These are phyloP conservation scores for Acleris literana DNA, from an alignment of 2,888 invertebrate genomes.

Conservation along the genomic window DNA sequence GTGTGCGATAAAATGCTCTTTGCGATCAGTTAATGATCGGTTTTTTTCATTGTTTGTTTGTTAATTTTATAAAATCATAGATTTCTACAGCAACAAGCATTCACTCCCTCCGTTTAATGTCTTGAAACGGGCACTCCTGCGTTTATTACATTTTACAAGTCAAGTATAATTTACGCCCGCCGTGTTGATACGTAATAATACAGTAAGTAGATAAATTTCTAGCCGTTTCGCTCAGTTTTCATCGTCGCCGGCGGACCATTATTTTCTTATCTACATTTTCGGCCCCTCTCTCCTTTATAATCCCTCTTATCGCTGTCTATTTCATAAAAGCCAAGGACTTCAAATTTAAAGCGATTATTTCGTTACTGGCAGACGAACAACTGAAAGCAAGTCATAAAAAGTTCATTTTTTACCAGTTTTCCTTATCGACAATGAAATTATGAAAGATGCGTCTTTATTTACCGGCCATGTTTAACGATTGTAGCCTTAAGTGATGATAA, in stretches of 20 bases:
- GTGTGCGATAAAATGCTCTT: too few relatives aligned
- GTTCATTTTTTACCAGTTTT: slow-evolving; percentile 54
- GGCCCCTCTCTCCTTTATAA: slow-evolving; percentile 69
- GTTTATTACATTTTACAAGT: slow-evolving; percentile 36
- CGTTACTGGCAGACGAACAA: slow-evolving; percentile 54
- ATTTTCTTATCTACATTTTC: slow-evolving; percentile 71
- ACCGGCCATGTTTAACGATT: slow-evolving; percentile 5
- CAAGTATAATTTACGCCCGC: slow-evolving; percentile 35
- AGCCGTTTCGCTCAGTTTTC: slow-evolving; percentile 62
- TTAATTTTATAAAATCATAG: too few relatives aligned
- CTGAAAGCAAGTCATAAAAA: slow-evolving; percentile 63
- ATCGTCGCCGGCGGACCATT: slow-evolving; percentile 64
- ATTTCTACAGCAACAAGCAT: not conserved
- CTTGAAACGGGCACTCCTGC: slow-evolving; percentile 15
- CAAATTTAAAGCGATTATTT: slow-evolving; percentile 71
- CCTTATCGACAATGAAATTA: slow-evolving; percentile 49
- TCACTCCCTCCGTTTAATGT: slow-evolving; percentile 27
- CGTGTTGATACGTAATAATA: slow-evolving; percentile 47
- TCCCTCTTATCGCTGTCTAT: slow-evolving; percentile 71
- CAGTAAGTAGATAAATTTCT: slow-evolving; percentile 49
- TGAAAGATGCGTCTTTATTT: slow-evolving; percentile 5
- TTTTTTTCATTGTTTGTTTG: too few relatives aligned
- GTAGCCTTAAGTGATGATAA: not conserved
- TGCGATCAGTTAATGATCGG: too few relatives aligned
- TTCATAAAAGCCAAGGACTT: slow-evolving; percentile 71